Conservation (phyloP, 2,888 invertebrate genomes). For the Metellina segmentata region DNA sequence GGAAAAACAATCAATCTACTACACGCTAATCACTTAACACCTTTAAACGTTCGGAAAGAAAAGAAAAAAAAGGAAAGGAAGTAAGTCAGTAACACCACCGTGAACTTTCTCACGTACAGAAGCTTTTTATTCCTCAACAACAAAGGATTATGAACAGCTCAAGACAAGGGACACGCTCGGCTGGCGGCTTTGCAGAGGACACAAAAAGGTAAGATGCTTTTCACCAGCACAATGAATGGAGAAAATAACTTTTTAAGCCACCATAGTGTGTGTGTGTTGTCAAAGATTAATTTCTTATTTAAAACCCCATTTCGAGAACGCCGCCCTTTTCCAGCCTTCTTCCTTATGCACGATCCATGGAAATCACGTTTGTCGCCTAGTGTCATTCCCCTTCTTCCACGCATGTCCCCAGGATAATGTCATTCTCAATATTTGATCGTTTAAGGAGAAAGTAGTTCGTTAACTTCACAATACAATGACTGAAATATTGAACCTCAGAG, state of each 20-base stretch:
- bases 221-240: neutral
- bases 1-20: neutral
- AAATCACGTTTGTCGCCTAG: neutral
- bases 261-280: too few relatives aligned
- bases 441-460: too few relatives aligned
- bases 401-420: neutral
- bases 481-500: too few relatives aligned
- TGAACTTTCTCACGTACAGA: slow-evolving; percentile 15
- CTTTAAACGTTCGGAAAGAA: neutral
- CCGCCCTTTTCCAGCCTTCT: too few relatives aligned
- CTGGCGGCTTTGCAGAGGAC: neutral
- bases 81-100: neutral
- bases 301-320: too few relatives aligned
- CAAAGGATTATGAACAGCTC: neutral
- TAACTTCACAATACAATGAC: too few relatives aligned
- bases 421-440: too few relatives aligned
- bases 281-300: too few relatives aligned
- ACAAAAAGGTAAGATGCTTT: neutral
- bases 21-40: neutral
- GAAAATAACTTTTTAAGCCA: too few relatives aligned
- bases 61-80: neutral
- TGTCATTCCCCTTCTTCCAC: neutral
- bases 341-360: too few relatives aligned
- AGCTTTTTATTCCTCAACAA: neutral
- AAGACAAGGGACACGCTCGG: neutral